A percentile compares a stretch with the other conserved stretches of the same genome.
phyloP scores from a whole-genome alignment of 2,113 vertebrate genomes.

The Stictonetta naevosa region DNA sequence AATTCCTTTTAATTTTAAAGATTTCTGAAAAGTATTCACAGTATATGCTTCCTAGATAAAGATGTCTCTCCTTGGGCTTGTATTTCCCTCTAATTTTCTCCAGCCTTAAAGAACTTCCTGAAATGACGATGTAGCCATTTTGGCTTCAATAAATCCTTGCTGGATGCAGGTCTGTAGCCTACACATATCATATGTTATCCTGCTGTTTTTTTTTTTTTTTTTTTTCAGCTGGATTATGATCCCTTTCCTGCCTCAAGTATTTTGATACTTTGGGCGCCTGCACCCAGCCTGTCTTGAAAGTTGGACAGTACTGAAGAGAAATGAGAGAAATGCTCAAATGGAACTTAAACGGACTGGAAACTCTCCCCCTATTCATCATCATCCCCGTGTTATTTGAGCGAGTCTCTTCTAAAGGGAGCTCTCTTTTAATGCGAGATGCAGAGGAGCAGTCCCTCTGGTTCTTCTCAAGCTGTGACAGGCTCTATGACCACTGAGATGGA shows the following conservation, averaged over 20 bases:
- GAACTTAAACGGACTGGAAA: background rate
- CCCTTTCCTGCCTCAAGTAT: background rate
- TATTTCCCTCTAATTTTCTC: background rate
- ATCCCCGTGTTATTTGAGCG: background rate
- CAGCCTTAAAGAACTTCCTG: background rate
- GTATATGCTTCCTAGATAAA: background rate
- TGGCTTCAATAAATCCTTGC: background rate
- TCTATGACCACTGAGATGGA: conserved; percentile 18
- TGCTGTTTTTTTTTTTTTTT: background rate
- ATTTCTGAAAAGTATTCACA: background rate
- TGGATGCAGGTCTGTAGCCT: background rate
- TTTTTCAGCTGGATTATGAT: background rate
- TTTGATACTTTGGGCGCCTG: background rate
- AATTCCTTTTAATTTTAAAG: background rate
- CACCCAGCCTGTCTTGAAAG: background rate
- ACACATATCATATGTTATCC: background rate
- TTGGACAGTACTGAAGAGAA: background rate
- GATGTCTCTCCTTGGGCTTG: background rate
- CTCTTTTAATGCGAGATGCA: background rate
- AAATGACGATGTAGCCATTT: background rate
- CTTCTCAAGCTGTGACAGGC: conserved; percentile 29
- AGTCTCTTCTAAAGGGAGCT: background rate
- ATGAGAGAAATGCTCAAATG: background rate
- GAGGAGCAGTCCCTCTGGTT: conserved; percentile 3
- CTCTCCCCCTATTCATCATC: background rate